Percentiles rank a stretch among this genome's conserved stretches.
Evolutionary conservation across 1,140 invertebrate genomes (phyloP).

Genomic region (Trichoplusia ni): DNA sequence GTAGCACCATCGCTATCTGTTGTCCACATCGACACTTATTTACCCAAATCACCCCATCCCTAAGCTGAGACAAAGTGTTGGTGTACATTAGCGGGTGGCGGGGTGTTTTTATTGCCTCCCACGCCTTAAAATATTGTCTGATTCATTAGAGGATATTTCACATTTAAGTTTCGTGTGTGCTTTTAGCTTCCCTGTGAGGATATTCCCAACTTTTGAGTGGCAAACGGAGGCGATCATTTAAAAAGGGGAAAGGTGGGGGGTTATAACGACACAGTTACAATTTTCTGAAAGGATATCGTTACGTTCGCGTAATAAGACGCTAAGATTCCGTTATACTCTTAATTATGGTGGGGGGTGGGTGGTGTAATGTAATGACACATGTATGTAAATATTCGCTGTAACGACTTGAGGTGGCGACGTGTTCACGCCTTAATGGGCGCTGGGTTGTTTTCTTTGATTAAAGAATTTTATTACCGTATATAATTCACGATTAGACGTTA

Average conservation of each 20-base stretch:
- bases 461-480: constrained; percentile 80
- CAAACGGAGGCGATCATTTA: constrained; percentile 64
- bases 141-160: constrained; percentile 81
- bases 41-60: constrained; percentile 71
- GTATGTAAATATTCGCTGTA: constrained; percentile 80
- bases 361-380: constrained; percentile 76
- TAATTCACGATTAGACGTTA: constrained; percentile 80
- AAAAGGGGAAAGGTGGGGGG: constrained; percentile 43
- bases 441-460: constrained; percentile 81
- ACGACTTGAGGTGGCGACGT: constrained; percentile 77
- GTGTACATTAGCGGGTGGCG: constrained; percentile 73
- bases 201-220: constrained; percentile 59
- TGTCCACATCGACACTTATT: constrained; percentile 78
- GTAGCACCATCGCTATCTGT: constrained; percentile 23
- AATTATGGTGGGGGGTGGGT: constrained; percentile 70
- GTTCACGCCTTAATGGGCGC: constrained; percentile 74
- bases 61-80: constrained; percentile 72
- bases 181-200: constrained; percentile 59
- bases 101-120: constrained; percentile 79
- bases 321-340: constrained; percentile 81
- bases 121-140: constrained; percentile 81
- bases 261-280: constrained; percentile 75
- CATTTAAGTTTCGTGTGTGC: constrained; percentile 79
- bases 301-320: constrained; percentile 80
- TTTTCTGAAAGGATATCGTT: constrained; percentile 80